These are phyloP conservation scores for Spinus pinus DNA, from an alignment of 2,797 vertebrate genomes.

Conservation along the genomic window DNA sequence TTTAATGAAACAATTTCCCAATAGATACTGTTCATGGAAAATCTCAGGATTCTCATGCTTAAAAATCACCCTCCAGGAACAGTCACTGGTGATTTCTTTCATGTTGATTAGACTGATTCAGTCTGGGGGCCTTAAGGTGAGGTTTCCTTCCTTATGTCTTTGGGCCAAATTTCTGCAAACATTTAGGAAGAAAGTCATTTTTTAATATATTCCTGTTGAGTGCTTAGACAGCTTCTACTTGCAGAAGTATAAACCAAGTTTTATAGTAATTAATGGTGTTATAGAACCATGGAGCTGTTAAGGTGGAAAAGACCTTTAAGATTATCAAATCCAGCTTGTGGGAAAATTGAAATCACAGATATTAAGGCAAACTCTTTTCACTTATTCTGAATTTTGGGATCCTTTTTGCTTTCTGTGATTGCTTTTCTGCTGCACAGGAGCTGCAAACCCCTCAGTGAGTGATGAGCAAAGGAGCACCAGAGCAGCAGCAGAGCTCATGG, in stretches of 20 bases:
- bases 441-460: not conserved
- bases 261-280: not conserved
- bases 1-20: not conserved
- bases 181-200: not conserved
- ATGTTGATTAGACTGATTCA: not conserved
- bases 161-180: not conserved
- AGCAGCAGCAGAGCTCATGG: not conserved
- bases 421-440: not conserved
- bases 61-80: not conserved
- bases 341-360: not conserved
- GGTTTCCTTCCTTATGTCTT: not conserved
- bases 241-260: not conserved
- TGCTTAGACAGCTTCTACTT: not conserved
- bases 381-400: not conserved
- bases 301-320: not conserved
- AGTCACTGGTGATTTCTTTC: slow-evolving; percentile 2
- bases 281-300: not conserved
- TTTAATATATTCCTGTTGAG: not conserved
- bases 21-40: not conserved
- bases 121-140: not conserved
- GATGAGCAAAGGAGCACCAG: not conserved
- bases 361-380: not conserved
- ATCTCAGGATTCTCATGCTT: not conserved
- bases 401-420: not conserved
- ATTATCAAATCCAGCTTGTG: not conserved